These are phyloP conservation scores for Peribatodes rhomboidaria DNA, from an alignment of 2,888 invertebrate genomes.

Conservation along the genomic window DNA sequence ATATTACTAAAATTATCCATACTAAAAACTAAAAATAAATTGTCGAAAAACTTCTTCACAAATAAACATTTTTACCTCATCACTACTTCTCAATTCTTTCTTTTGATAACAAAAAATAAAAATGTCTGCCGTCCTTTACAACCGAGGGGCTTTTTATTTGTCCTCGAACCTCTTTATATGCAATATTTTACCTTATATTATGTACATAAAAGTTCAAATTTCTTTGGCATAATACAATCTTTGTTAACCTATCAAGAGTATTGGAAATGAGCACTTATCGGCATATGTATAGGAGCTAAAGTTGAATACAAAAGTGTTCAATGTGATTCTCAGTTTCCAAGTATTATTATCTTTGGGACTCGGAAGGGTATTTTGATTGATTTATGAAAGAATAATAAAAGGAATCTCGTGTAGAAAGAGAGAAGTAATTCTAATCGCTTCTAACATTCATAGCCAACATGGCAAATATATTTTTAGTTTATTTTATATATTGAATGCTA, in stretches of 20 bases:
- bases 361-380: constrained; percentile 42
- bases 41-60: constrained; percentile 42
- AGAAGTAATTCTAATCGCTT: neutral
- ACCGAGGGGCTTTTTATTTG: constrained; percentile 31
- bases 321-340: constrained; percentile 19
- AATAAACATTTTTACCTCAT: constrained; percentile 47
- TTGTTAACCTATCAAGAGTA: constrained; percentile 7
- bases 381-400: constrained; percentile 53
- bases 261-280: constrained; percentile 4
- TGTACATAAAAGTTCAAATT: constrained; percentile 52
- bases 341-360: constrained; percentile 30
- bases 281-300: neutral
- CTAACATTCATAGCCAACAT: neutral
- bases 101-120: constrained; percentile 65
- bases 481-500: no score
- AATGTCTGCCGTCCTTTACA: constrained; percentile 69
- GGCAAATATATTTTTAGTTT: no score
- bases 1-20: neutral
- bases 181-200: constrained; percentile 33
- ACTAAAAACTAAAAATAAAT: neutral
- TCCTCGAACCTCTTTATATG: constrained; percentile 27
- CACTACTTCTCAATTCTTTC: constrained; percentile 51
- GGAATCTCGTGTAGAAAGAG: constrained; percentile 18
- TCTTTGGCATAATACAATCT: constrained; percentile 47
- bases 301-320: neutral